Base-by-base conservation (phyloP, 2,888 invertebrate genomes). In the Euzophera pinguis region DNA sequence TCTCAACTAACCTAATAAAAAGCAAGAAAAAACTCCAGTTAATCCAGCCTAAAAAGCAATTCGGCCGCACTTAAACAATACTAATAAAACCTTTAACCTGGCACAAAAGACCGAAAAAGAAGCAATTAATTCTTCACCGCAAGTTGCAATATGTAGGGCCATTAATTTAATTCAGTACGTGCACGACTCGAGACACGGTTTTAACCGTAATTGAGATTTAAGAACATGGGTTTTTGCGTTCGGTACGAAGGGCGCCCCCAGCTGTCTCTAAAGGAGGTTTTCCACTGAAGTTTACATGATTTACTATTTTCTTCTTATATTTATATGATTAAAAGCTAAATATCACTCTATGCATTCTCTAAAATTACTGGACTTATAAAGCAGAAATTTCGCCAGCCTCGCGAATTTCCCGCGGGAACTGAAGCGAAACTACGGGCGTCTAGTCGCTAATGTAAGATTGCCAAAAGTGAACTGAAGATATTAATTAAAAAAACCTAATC, bases 151-250 rank as follows among this genome's bases (percentile, higher is more conserved):
- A 89, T 90, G 86, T 90, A 89, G 67, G 73, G 75, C 84, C 90
- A 90, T 90, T 90, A 89, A 90, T 90, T 90, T 86, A 88, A 88
- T 89, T 86, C 87, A 83, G 82, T 84, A 85, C 86, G 86, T 86
- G 84, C 75, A 72, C 73, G 78, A 69, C 76, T 76, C 80, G 73
- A 82, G 89, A 86, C 87, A 84, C 78, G 88, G 87, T 87, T 86
- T 86, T 82, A 84, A 84, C 87, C 86, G 78, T 89, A 90, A 90
- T 90, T 88, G 89, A 84, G 89, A 90, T 89, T 89, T 89, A 90
- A 90, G 89, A 88, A 88, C 74, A 71, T 62, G 73, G 75, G 81
- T 79, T 84, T 84, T 83, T 78, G 73, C 75, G 73, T 73, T 68
- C 65, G 63, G 62, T 61, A 70, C 75, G 32, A 7, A 67, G 61